These are phyloP conservation scores for Poliocrania exsul DNA, from an alignment of 2,797 vertebrate genomes.

Conservation along the genomic window DNA sequence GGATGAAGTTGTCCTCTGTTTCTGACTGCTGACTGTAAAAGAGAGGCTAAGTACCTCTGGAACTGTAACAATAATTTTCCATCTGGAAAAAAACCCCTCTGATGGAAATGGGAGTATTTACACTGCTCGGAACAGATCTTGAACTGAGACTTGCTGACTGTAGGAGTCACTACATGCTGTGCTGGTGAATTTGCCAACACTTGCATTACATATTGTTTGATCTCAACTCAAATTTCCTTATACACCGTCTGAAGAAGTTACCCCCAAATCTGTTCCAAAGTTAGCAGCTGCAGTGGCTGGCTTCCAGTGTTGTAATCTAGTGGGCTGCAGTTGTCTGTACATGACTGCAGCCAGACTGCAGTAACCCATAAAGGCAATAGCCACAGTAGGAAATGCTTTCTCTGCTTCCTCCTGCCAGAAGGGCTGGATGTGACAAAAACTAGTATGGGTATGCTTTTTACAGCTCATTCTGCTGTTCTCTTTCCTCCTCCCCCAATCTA, in stretches of 20 bases:
- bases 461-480: neutral
- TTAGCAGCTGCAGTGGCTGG: constrained; percentile 26
- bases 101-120: neutral
- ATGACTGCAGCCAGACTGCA: neutral
- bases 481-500: neutral
- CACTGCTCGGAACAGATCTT: neutral
- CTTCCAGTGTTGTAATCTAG: neutral
- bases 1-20: neutral
- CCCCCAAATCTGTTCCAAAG: neutral
- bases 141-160: neutral
- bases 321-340: neutral
- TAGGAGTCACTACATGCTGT: neutral
- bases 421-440: neutral
- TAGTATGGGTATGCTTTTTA: neutral
- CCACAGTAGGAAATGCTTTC: neutral
- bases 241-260: constrained; percentile 1
- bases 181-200: neutral
- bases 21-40: neutral
- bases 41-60: neutral
- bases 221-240: constrained; percentile 5
- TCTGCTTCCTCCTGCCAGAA: neutral
- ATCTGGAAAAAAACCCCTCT: neutral
- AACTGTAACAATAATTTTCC: neutral
- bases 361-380: neutral
- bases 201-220: neutral